A percentile compares a stretch with the other conserved stretches of the same genome.
Conservation (phyloP, 1,140 invertebrate genomes). For the Eciton burchellii region DNA sequence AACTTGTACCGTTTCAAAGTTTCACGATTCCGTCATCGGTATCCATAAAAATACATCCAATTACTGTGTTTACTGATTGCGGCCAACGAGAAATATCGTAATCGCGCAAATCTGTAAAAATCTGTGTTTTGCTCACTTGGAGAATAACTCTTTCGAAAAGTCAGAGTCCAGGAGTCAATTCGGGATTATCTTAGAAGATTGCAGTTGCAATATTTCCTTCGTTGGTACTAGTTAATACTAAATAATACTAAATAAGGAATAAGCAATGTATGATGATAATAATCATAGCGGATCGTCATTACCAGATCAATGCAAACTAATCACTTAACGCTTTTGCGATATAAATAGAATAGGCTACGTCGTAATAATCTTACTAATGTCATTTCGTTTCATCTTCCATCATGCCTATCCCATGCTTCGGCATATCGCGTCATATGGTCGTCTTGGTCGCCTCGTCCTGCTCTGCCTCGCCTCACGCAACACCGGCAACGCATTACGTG, state of each 20-base stretch:
- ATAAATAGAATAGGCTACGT: conserved; percentile 21
- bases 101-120: background rate
- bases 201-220: conserved; percentile 35
- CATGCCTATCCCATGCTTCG: conserved; percentile 72
- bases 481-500: conserved; percentile 60
- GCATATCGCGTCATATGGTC: conserved; percentile 75
- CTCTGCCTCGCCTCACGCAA: conserved; percentile 60
- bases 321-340: conserved; percentile 11
- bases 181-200: background rate
- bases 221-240: background rate
- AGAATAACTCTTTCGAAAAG: background rate
- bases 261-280: conserved; percentile 2
- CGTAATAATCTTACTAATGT: conserved; percentile 76
- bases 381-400: conserved; percentile 80
- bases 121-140: background rate
- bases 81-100: background rate
- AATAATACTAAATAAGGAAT: background rate
- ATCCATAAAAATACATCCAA: conserved; percentile 2
- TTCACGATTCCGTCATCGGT: conserved; percentile 5
- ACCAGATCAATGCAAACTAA: background rate
- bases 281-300: too few species aligned
- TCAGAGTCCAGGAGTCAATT: background rate
- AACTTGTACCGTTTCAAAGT: background rate
- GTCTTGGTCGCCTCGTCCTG: conserved; percentile 72
- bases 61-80: conserved; percentile 12